Evolutionary conservation across 1,140 invertebrate genomes (phyloP).

Genomic region (Atopsyche davidsoni): DNA sequence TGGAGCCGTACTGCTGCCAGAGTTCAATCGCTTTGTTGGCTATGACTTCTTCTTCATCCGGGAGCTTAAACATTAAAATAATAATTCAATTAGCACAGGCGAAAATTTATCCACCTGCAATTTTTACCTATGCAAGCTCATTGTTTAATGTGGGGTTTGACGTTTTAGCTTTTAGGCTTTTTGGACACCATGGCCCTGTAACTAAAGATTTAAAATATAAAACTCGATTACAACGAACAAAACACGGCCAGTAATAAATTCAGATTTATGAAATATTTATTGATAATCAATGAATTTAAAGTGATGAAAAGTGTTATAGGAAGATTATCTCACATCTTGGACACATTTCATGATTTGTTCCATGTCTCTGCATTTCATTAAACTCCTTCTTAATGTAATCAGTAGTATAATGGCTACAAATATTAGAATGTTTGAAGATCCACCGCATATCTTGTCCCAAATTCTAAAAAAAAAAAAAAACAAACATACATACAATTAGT

Average conservation of each 20-base stretch:
- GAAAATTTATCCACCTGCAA: constrained; percentile 22
- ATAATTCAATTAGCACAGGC: constrained; percentile 12
- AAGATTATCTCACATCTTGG: constrained; percentile 51
- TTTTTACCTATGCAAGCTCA: too few relatives aligned
- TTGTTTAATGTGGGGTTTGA: too few relatives aligned
- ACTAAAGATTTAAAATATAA: too few relatives aligned
- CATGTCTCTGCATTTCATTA: constrained; percentile 55
- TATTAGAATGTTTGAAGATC: constrained; percentile 73
- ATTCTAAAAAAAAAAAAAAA: constrained; percentile 54
- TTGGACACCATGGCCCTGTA: too few relatives aligned
- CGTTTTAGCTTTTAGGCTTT: too few relatives aligned
- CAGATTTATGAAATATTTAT: not conserved
- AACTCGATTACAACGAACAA: too few relatives aligned
- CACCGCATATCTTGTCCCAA: constrained; percentile 83
- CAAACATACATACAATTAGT: not conserved
- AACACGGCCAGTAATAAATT: too few relatives aligned
- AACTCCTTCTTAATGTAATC: constrained; percentile 58
- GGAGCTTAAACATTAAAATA: constrained; percentile 52
- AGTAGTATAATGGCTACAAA: constrained; percentile 71
- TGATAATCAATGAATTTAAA: constrained; percentile 6
- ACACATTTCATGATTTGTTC: constrained; percentile 58
- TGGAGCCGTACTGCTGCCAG: constrained; percentile 58
- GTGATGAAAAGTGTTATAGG: not conserved
- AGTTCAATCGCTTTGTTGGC: constrained; percentile 73
- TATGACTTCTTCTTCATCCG: constrained; percentile 68